Evolutionary conservation across 2,797 vertebrate species (phyloP).

Genomic region (Nyctibius grandis): DNA sequence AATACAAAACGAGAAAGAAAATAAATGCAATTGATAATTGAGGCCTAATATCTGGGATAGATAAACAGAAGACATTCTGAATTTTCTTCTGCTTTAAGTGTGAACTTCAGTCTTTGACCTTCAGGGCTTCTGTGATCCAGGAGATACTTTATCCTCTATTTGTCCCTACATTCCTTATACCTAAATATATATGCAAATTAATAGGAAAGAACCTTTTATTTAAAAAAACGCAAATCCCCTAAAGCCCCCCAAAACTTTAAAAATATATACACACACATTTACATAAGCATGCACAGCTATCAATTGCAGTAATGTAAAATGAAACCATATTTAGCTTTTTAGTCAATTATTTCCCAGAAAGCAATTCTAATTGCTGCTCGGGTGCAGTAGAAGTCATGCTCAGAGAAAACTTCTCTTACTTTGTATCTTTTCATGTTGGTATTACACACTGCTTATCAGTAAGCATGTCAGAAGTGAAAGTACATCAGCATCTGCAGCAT

Average conservation of each 20-base stretch:
- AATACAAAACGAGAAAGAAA: background rate
- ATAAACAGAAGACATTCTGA: background rate
- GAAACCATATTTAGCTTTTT: background rate
- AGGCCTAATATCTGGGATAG: background rate
- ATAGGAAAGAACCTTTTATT: background rate
- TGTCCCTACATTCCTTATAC: background rate
- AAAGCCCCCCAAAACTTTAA: background rate
- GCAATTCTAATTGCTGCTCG: background rate
- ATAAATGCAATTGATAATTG: background rate
- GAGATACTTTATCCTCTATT: background rate
- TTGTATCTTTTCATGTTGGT: background rate
- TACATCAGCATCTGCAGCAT: background rate
- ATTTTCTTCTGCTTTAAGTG: background rate
- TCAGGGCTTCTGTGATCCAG: background rate
- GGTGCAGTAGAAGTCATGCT: background rate
- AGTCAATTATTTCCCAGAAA: background rate
- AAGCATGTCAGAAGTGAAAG: background rate
- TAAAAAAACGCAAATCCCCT: background rate
- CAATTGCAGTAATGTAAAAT: background rate
- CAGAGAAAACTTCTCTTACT: background rate
- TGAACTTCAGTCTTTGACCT: background rate
- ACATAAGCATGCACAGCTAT: background rate
- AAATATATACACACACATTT: background rate
- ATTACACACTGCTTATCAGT: background rate
- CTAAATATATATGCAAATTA: background rate